These are phyloP conservation scores for Hyposoter didymator DNA, from an alignment of 2,888 invertebrate species.

Conservation along the genomic window DNA sequence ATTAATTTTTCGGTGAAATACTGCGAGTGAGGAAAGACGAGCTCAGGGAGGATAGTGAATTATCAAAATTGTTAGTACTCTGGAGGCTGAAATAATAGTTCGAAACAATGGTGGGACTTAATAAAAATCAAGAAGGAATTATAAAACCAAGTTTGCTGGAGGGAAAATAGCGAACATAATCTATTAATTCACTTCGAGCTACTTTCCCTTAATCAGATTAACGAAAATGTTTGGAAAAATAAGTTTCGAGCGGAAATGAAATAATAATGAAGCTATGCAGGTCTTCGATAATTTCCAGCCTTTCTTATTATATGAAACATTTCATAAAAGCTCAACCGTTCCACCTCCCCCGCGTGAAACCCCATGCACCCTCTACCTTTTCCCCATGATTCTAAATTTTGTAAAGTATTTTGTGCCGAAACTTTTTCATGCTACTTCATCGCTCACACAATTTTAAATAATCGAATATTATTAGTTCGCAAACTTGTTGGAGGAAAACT, in stretches of 20 bases:
- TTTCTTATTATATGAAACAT: not conserved
- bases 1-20: not conserved
- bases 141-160: not conserved
- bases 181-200: not conserved
- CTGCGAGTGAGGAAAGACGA: not conserved
- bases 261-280: not conserved
- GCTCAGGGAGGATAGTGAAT: not conserved
- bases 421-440: not conserved
- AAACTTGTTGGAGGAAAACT: not conserved
- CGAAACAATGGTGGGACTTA: not conserved
- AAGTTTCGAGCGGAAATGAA: not conserved
- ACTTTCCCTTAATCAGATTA: not conserved
- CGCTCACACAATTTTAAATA: too few relatives aligned
- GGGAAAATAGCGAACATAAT: not conserved
- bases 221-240: not conserved
- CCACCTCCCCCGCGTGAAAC: not conserved
- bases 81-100: not conserved
- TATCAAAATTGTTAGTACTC: not conserved
- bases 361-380: not conserved
- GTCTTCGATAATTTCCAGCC: not conserved
- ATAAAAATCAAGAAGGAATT: not conserved
- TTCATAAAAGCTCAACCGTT: not conserved
- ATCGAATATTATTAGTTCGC: not conserved
- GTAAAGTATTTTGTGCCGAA: not conserved
- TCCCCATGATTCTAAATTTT: not conserved